Evolutionary conservation across 2,797 vertebrate species (phyloP), one percentile per base, ranked within the genome.

Genomic region (Propithecus perrieri): DNA sequence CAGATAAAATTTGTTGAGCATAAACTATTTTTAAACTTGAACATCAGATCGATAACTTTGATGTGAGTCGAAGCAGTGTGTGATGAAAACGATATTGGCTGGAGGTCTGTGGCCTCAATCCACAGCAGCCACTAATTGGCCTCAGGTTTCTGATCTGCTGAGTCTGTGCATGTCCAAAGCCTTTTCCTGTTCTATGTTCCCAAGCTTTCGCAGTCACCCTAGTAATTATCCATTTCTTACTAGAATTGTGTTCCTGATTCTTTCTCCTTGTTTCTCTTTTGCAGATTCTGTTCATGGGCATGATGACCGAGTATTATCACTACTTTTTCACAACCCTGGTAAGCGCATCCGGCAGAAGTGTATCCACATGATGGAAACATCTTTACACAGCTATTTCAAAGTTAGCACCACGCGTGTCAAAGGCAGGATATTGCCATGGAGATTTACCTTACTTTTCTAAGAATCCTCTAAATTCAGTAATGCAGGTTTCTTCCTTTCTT

Each of bases 291-390:
- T 99, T 99, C 93, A 99, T 99, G 99, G 99, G 99, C 92, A 99
- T 99, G 99, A 99, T 99, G 99, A 99, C 99, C 0, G 99, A 99
- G 98, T 99, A 99, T 96, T 99, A 99, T 96, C 99, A 99, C 98
- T 99, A 99, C 98, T 99, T 99, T 98, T 99, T 99, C 97, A 99
- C 99, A 78, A 99, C 99, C n/a, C 98, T 99, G 99, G 99, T 99
- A 99, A 99, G 99, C 59, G 80, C 24, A 26, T 41, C 63, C 5
- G 0, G 13, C 55, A 53, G 78, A 86, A 94, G 74, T 24, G 13
- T 17, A 41, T 85, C 53, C 13, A 24, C 9, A 24, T 0, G 0
- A 55, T 15, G 43, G 59, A 41, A 91, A 22, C 7, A 35, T 65
- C 41, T 96, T 41, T 14, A 65, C 30, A 67, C 4, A 26, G 48